Evolutionary conservation across 2,113 vertebrate genomes (phyloP), one percentile per base, ranked within the genome.

Genomic region (Pseudorectes ferrugineus): DNA sequence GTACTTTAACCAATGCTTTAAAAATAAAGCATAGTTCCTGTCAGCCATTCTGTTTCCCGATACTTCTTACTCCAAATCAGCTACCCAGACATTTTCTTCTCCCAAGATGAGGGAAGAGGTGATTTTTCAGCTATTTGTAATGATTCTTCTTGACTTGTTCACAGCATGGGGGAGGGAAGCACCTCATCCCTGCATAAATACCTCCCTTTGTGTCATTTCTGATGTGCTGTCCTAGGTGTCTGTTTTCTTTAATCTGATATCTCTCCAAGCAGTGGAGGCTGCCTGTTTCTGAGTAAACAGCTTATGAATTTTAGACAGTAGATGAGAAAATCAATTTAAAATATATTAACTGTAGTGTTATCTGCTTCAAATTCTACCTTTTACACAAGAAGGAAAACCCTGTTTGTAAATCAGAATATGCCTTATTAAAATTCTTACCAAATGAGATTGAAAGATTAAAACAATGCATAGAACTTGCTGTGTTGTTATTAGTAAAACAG

Each of bases 81-180:
- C 46, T 62, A 51, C 38, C 23, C 12, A 87, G 75, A 67, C 11
- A 79, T 96, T 91, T 82, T 94, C 25, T 65, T 61, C n/a, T 89
- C 14, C 42, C 29, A 14, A 35, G 17, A 81, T 49, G 59, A 94
- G 25, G 23, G 48, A 88, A 85, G 43, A 91, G 45, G 54, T 67
- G 45, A 84, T 92, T 95, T 95, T 91, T 92, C 75, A 89, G 57
- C 61, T 93, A 67, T 26, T 59, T n/a, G 43, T 75, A 95, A 89
- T 49, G 91, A 70, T 73, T n/a, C 14, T 96, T 88, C 54, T 51
- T 88, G 59, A 85, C 78, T 94, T 73, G 70, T 62, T 94, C 58
- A 61, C 40, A 65, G 85, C 63, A 58, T 33, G 76, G 86, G 63
- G 81, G 75, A 96, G 65, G 71, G 74, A 94, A 93, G 61, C 75